Conservation (phyloP, 35 echinoderm and acorn worm species). For the Patiria miniata region DNA sequence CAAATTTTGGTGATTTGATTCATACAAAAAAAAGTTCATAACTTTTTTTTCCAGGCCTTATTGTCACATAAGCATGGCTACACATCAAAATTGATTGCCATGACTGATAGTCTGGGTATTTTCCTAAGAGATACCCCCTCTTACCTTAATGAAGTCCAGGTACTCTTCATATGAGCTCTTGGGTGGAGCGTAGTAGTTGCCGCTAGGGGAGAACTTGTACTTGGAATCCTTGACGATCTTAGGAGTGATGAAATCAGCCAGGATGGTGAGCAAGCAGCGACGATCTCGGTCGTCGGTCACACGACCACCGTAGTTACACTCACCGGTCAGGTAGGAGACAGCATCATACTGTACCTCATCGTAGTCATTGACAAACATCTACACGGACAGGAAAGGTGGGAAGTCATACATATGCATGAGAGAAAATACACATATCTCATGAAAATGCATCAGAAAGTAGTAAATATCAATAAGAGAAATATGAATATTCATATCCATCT, state of each 20-base stretch:
- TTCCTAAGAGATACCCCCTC: background rate
- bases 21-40: too few relatives aligned
- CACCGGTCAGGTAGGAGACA: slow-evolving; percentile 92
- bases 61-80: too few relatives aligned
- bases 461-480: background rate
- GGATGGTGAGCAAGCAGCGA: slow-evolving; percentile 90
- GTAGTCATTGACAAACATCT: slow-evolving; percentile 99
- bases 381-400: background rate
- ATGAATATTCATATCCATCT: background rate
- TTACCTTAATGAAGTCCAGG: slow-evolving; percentile 95
- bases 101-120: too few relatives aligned
- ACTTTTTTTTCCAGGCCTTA: too few relatives aligned
- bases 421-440: too few relatives aligned
- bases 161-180: slow-evolving; percentile 91
- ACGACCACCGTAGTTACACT: slow-evolving; percentile 97
- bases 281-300: slow-evolving; percentile 88
- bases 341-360: slow-evolving; percentile 93
- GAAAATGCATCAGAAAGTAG: background rate
- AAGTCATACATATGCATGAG: too few relatives aligned
- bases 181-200: slow-evolving; percentile 80
- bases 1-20: too few relatives aligned
- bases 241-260: slow-evolving; percentile 89
- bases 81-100: too few relatives aligned
- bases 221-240: slow-evolving; percentile 78
- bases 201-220: slow-evolving; percentile 97